Evolutionary conservation across 1,140 invertebrate genomes (phyloP), one percentile per base, ranked within the genome.

Genomic region (Melitaea cinxia): DNA sequence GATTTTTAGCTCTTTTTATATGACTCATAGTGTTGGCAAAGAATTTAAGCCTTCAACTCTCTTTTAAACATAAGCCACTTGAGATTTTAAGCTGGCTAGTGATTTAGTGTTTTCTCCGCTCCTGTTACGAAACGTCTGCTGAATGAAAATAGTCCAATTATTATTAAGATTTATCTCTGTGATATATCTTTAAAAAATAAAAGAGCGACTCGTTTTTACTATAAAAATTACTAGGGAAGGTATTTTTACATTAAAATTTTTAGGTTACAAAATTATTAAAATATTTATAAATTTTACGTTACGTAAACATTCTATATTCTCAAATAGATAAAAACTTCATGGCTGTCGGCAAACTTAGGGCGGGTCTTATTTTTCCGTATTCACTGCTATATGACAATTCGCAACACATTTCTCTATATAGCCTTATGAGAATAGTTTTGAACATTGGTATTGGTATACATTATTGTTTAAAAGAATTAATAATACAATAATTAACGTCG

Each of bases 401-500:
- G 42, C 19, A 6, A 17, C 21, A 23, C 42, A n/a, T 24, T 21
- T 23, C 42, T 23, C 42, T n/a, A 23, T 47, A 47, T 1, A 23
- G 6, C 19, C 17, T 9, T 21, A 4, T 12, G n/a, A 21, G 1
- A 47, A 52, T 52, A 52, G 47, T 60, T 37, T 10, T 10, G 2
- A 12, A 12, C 19, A 6, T 47, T 10, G 10, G 23, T 47, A 47
- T 47, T 47, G 42, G 10, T 33, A 45, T 42, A 15, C 24, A 45
- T 53, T 33, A 58, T 52, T 59, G 56, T 57, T 61, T 67, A 61
- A 49, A 42, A 52, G 39, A 61, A 61, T 52, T 37, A 61, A 80
- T 80, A 77, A 74, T 75, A 77, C 73, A 87, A 80, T 85, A 85
- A 83, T 85, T 79, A 82, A 88, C 82, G 77, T 80, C 69, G 75